These are phyloP conservation scores for Micropoecilia bifurca DNA, from an alignment of 2,797 vertebrate species.

Conservation along the genomic window DNA sequence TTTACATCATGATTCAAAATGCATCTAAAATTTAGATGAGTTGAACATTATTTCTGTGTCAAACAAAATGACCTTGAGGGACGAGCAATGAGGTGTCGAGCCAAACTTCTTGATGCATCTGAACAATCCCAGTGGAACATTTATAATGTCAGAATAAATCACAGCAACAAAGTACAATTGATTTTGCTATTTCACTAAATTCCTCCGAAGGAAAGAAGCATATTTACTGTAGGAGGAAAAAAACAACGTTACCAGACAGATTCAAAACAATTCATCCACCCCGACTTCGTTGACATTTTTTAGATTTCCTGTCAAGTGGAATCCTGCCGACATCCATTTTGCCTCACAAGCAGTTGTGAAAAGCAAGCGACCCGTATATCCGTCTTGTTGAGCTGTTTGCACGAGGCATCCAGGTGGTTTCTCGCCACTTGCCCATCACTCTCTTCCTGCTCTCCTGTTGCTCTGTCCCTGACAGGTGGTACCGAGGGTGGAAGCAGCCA, in stretches of 20 bases:
- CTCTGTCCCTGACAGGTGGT: slow-evolving; percentile 61
- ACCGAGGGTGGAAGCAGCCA: slow-evolving; percentile 45
- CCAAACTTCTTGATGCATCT: slow-evolving; percentile 4
- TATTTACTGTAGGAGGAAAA: slow-evolving; percentile 19
- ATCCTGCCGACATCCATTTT: slow-evolving; percentile 66
- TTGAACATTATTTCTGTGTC: slow-evolving; percentile 14
- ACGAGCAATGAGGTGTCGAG: slow-evolving; percentile 17
- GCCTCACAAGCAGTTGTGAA: slow-evolving; percentile 56
- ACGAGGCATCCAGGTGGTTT: slow-evolving; percentile 71
- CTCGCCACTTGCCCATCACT: slow-evolving; percentile 57
- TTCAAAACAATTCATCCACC: slow-evolving; percentile 68
- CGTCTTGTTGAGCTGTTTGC: slow-evolving; percentile 62
- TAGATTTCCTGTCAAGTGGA: slow-evolving; percentile 72
- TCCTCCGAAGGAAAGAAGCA: slow-evolving; percentile 24
- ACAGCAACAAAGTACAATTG: slow-evolving; percentile 19
- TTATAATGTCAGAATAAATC: slow-evolving; percentile 26
- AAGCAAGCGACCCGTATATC: slow-evolving; percentile 62
- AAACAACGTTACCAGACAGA: slow-evolving; percentile 49
- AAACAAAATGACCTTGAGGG: slow-evolving; percentile 37
- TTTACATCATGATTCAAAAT: slow-evolving; percentile 34
- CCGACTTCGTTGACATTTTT: slow-evolving; percentile 70
- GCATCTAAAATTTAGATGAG: slow-evolving; percentile 23
- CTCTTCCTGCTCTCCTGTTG: slow-evolving; percentile 53
- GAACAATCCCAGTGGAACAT: slow-evolving; percentile 6
- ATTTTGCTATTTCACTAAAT: slow-evolving; percentile 34